phyloP scores from a whole-genome alignment of 2,797 vertebrate genomes.

The Danio aesculapii region DNA sequence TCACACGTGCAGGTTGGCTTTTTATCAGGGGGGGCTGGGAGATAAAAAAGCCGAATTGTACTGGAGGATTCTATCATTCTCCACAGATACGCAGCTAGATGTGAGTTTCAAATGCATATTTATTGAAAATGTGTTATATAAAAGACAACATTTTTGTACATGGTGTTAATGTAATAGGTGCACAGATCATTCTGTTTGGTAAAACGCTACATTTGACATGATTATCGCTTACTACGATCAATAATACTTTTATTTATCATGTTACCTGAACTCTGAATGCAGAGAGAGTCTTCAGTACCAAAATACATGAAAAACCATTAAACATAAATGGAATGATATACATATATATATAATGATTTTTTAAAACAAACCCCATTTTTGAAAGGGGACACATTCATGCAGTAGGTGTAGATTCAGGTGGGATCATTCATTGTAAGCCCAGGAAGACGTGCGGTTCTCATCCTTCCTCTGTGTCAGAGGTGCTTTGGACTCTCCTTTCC shows the following conservation, averaged over 20 bases:
- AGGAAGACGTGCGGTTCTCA: not conserved
- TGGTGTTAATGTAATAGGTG: constrained; percentile 43
- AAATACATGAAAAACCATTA: constrained; percentile 22
- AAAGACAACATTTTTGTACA: constrained; percentile 49
- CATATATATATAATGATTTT: not conserved
- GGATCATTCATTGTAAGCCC: not conserved
- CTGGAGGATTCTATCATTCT: constrained; percentile 73
- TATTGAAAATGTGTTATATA: constrained; percentile 77
- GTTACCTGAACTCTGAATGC: constrained; percentile 44
- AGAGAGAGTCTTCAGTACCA: constrained; percentile 51
- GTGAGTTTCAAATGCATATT: constrained; percentile 62
- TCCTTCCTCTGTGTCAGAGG: constrained; percentile 45
- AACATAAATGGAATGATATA: constrained; percentile 16
- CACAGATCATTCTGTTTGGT: constrained; percentile 28
- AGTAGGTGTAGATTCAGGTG: not conserved
- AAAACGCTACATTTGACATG: constrained; percentile 43
- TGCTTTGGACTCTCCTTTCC: constrained; percentile 42
- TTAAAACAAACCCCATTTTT: not conserved
- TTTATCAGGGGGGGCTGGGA: constrained; percentile 73
- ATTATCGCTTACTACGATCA: constrained; percentile 31
- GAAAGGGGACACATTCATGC: not conserved
- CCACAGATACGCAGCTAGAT: constrained; percentile 59
- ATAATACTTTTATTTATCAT: constrained; percentile 31
- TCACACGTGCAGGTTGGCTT: constrained; percentile 70
- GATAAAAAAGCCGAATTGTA: constrained; percentile 69